Conservation (phyloP, 2,888 invertebrate genomes). For the Drymonia ruficornis region DNA sequence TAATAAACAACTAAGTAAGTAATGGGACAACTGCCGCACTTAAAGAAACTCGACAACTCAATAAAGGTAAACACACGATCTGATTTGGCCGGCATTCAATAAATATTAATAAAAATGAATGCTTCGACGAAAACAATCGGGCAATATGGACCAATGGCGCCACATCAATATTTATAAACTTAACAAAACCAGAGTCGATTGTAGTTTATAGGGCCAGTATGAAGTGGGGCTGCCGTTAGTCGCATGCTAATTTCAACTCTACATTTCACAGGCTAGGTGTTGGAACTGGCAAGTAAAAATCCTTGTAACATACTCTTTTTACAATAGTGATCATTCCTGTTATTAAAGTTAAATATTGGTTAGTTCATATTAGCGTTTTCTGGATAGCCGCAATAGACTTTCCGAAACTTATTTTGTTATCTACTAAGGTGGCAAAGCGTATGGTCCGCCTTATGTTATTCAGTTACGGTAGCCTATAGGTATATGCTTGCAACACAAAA, state of each 20-base stretch:
- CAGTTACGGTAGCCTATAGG: too few species aligned
- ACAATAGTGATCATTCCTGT: not conserved
- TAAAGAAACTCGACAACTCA: not conserved
- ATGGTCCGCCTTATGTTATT: too few species aligned
- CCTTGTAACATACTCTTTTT: too few species aligned
- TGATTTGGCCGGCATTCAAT: constrained; percentile 35
- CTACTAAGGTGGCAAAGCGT: too few species aligned
- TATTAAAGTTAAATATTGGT: not conserved
- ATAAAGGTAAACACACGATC: constrained; percentile 20
- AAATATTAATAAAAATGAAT: constrained; percentile 42
- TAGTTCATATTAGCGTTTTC: too few species aligned
- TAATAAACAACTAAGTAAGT: too few species aligned
- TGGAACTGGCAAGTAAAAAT: too few species aligned
- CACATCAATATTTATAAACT: constrained; percentile 46
- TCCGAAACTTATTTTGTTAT: too few species aligned
- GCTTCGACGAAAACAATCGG: constrained; percentile 39
- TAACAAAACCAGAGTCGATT: constrained; percentile 11
- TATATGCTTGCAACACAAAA: too few species aligned
- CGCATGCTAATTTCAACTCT: not conserved
- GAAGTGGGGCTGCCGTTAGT: constrained; percentile 4
- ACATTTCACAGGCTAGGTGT: not conserved
- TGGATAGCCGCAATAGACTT: too few species aligned
- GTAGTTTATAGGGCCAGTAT: constrained; percentile 11
- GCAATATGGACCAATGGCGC: constrained; percentile 32
- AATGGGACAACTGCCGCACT: not conserved